Evolutionary conservation across 2,797 vertebrate species (phyloP).

Genomic region (Acipenser oxyrinchus): DNA sequence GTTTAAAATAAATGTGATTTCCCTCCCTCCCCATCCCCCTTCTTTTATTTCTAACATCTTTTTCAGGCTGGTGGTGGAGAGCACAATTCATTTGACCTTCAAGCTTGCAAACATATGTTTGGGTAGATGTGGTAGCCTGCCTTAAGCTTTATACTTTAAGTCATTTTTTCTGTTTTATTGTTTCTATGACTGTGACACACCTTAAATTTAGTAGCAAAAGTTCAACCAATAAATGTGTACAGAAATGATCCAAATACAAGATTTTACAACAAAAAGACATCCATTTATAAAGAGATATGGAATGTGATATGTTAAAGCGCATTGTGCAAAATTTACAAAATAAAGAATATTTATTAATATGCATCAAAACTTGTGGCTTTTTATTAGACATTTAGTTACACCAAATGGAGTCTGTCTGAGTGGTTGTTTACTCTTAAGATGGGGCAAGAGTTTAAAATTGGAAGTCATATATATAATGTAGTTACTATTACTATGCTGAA

Average conservation of each 20-base stretch:
- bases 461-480: too few relatives aligned
- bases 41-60: constrained; percentile 31
- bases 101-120: constrained; percentile 55
- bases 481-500: too few relatives aligned
- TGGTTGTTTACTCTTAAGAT: too few relatives aligned
- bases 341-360: constrained; percentile 99
- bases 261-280: constrained; percentile 89
- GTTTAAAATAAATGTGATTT: constrained; percentile 74
- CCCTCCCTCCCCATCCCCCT: constrained; percentile 39
- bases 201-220: constrained; percentile 79
- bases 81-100: constrained; percentile 55
- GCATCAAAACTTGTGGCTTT: constrained; percentile 55
- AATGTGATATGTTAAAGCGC: constrained; percentile 80
- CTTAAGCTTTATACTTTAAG: constrained; percentile 65
- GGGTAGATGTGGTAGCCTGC: constrained; percentile 69
- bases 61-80: constrained; percentile 58
- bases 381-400: not conserved
- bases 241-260: constrained; percentile 85
- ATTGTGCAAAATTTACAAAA: constrained; percentile 94
- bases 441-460: too few relatives aligned
- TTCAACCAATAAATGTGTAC: constrained; percentile 94
- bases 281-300: constrained; percentile 76
- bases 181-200: constrained; percentile 78
- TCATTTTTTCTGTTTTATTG: constrained; percentile 62
- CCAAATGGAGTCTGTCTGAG: too few relatives aligned